Evolutionary conservation across 1,140 invertebrate species (phyloP), one percentile per base, ranked within the genome.

Genomic region (Bombus pyrosoma): DNA sequence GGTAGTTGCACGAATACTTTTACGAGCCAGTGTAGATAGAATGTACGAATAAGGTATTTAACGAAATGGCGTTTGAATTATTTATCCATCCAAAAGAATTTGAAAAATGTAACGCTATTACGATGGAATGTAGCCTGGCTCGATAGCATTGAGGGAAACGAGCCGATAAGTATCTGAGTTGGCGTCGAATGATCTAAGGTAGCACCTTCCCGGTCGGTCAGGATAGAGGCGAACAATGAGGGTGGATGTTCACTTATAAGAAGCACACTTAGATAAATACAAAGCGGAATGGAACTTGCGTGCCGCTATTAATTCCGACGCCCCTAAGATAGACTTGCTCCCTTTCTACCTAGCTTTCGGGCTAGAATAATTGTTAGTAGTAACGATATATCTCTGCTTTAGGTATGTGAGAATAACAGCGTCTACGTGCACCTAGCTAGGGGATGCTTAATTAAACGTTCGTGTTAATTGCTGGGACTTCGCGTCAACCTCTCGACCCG

Each of bases 361-460:
- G 81, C 76, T 89, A 88, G 88, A 93, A 92, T 93, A 93, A 93
- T 93, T 93, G 93, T 93, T 93, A 89, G 91, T 92, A 93, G 90
- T 89, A 91, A 91, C 91, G 88, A 93, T 93, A 93, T 93, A 92
- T 93, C 92, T 92, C 87, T 84, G 86, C 84, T 89, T 87, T 81
- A 93, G 92, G 91, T 93, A 93, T 93, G 93, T 92, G 92, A 93
- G 92, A 92, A 93, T 93, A 93, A 91, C 91, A 92, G 89, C 91
- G 89, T 91, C 89, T 91, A 90, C 87, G 85, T 88, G 89, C 88
- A 89, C 84, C 88, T 87, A 91, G 85, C 86, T 41, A 43, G 83
- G 79, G 91, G 89, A 93, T 92, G 92, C 92, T 93, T 93, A 94
- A 94, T 94, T 94, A 93, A 94, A 94, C 91, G 89, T 91, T 93